Evolutionary conservation across 2,888 invertebrate species (phyloP).

Genomic region (Scaptomyza reducta): DNA sequence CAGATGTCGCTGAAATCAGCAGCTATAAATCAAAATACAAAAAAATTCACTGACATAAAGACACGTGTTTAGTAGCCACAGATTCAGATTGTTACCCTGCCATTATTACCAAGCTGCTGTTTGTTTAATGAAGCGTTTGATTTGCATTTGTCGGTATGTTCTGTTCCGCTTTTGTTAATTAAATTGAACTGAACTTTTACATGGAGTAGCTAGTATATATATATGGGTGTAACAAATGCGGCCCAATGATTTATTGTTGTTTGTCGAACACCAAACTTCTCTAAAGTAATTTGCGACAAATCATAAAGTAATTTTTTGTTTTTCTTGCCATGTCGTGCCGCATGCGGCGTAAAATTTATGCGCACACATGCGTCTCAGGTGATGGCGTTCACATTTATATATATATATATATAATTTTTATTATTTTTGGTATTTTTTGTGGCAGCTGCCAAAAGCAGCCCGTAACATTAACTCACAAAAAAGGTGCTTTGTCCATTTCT

Average conservation of each 20-base stretch:
- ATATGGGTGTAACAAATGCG: conserved; percentile 37
- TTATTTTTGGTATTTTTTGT: conserved; percentile 17
- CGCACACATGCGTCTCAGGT: conserved; percentile 65
- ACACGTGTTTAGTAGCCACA: conserved; percentile 31
- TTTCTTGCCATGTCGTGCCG: conserved; percentile 29
- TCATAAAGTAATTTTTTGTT: conserved; percentile 62
- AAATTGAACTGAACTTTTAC: conserved; percentile 52
- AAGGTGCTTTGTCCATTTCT: conserved; percentile 38
- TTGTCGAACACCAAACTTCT: conserved; percentile 72
- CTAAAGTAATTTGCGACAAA: conserved; percentile 77
- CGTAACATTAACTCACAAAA: conserved; percentile 30
- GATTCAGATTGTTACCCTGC: background rate
- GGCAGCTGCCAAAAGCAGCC: conserved; percentile 48
- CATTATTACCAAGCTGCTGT: conserved; percentile 33
- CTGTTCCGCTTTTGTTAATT: conserved; percentile 65
- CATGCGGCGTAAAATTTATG: conserved; percentile 68
- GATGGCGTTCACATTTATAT: conserved; percentile 32
- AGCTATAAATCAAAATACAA: conserved; percentile 50
- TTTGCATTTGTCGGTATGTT: conserved; percentile 41
- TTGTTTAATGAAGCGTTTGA: conserved; percentile 70
- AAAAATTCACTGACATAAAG: conserved; percentile 29
- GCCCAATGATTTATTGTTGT: conserved; percentile 71
- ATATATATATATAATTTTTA: conserved; percentile 11
- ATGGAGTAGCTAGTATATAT: background rate
- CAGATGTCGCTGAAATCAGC: conserved; percentile 15